phyloP scores from a whole-genome alignment of 2,113 vertebrate species.

The Struthio camelus region DNA sequence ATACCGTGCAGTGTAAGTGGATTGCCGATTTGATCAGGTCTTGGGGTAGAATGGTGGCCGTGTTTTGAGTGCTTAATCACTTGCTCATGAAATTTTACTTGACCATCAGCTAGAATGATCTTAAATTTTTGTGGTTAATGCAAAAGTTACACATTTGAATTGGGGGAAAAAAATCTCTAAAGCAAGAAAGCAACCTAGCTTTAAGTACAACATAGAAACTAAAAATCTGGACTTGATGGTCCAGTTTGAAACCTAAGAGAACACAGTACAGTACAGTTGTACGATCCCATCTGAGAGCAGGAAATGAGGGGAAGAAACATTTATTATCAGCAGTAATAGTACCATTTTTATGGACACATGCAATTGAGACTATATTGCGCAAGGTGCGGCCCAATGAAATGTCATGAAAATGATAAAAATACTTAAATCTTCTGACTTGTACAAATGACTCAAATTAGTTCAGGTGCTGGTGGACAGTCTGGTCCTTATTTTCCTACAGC shows the following conservation, averaged over 20 bases:
- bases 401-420: background rate
- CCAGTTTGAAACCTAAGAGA: accelerated
- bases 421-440: background rate
- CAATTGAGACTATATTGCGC: background rate
- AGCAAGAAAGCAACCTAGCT: background rate
- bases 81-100: background rate
- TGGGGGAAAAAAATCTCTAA: background rate
- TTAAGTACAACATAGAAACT: background rate
- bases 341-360: background rate
- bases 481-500: background rate
- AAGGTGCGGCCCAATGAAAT: background rate
- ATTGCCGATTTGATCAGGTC: background rate
- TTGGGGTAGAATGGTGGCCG: background rate
- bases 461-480: accelerated
- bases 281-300: background rate
- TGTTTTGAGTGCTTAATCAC: background rate
- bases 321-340: background rate
- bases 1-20: background rate
- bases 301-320: background rate
- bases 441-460: background rate
- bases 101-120: background rate
- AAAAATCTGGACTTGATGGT: background rate
- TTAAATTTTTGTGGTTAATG: background rate
- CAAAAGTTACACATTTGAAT: background rate
- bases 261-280: background rate